A percentile compares a stretch with the other conserved stretches of the same genome.
phyloP scores from a whole-genome alignment of 2,888 invertebrate genomes.

The Athetis lepigone region DNA sequence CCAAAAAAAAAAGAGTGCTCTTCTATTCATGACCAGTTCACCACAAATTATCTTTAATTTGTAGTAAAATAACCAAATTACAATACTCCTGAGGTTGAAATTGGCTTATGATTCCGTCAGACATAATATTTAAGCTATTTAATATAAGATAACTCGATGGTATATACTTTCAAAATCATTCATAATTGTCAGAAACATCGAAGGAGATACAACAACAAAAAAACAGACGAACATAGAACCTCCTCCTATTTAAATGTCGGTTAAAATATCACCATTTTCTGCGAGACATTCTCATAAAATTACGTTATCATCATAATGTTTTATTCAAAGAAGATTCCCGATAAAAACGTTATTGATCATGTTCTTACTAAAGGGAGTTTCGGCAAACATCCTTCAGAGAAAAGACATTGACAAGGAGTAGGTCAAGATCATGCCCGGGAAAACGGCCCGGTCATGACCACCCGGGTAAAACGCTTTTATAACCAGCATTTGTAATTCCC shows the following conservation, averaged over 20 bases:
- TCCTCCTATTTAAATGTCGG: neutral
- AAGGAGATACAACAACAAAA: too few relatives aligned
- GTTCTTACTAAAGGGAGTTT: constrained; percentile 25
- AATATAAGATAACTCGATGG: too few relatives aligned
- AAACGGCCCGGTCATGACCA: constrained; percentile 68
- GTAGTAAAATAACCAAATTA: too few relatives aligned
- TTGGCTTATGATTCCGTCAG: too few relatives aligned
- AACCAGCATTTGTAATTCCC: constrained; percentile 31
- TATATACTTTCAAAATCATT: too few relatives aligned
- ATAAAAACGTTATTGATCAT: constrained; percentile 39
- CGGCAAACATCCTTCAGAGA: constrained; percentile 28
- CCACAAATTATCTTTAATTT: too few relatives aligned
- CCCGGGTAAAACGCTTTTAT: constrained; percentile 35
- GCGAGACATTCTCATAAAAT: constrained; percentile 2
- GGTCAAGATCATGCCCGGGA: constrained; percentile 55
- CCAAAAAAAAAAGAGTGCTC: too few relatives aligned
- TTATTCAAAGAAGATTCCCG: constrained; percentile 38
- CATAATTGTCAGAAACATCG: too few relatives aligned
- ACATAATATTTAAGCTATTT: too few relatives aligned
- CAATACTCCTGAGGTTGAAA: too few relatives aligned
- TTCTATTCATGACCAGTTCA: too few relatives aligned
- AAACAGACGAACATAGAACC: too few relatives aligned
- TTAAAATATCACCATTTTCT: neutral
- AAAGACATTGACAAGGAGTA: constrained; percentile 45
- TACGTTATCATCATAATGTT: constrained; percentile 13